phyloP scores from a whole-genome alignment of 1,140 invertebrate species.

The Pararge aegeria region DNA sequence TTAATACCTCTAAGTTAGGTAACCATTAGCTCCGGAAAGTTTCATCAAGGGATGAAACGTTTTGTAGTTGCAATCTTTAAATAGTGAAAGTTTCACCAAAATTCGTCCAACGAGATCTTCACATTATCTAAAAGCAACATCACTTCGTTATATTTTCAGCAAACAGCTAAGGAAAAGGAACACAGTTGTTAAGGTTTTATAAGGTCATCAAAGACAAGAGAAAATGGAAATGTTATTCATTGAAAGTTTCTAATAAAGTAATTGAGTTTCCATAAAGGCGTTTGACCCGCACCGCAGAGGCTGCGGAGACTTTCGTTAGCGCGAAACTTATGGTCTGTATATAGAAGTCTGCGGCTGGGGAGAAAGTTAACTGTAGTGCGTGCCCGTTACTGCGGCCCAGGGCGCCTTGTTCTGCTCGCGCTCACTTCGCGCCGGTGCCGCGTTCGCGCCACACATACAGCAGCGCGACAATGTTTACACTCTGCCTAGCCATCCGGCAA shows the following conservation, averaged over 20 bases:
- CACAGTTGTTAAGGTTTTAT: too few relatives aligned
- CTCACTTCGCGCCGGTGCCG: slow-evolving; percentile 32
- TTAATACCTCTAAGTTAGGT: too few relatives aligned
- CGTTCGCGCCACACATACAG: slow-evolving; percentile 29
- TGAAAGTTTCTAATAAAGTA: slow-evolving; percentile 25
- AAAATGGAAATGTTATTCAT: slow-evolving; percentile 1
- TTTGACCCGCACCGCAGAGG: slow-evolving; percentile 59
- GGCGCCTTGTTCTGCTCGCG: slow-evolving; percentile 33
- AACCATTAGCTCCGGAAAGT: too few relatives aligned
- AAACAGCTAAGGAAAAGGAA: too few relatives aligned
- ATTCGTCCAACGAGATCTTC: background rate
- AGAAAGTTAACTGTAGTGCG: slow-evolving; percentile 77
- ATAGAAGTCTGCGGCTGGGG: slow-evolving; percentile 39
- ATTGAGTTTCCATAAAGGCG: slow-evolving; percentile 55
- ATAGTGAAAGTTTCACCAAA: background rate
- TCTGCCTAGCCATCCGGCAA: slow-evolving; percentile 38
- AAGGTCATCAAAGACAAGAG: background rate
- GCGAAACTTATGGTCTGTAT: slow-evolving; percentile 52
- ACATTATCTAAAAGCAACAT: background rate
- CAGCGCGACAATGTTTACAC: slow-evolving; percentile 52
- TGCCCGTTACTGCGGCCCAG: slow-evolving; percentile 56
- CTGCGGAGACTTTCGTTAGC: slow-evolving; percentile 69
- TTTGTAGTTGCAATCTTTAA: too few relatives aligned
- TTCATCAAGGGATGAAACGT: too few relatives aligned
- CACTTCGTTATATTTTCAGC: background rate